Percentiles rank a stretch among this genome's conserved stretches.
Evolutionary conservation across 1,140 invertebrate species (phyloP).

Genomic region (Pseudomyrmex cubaensis): DNA sequence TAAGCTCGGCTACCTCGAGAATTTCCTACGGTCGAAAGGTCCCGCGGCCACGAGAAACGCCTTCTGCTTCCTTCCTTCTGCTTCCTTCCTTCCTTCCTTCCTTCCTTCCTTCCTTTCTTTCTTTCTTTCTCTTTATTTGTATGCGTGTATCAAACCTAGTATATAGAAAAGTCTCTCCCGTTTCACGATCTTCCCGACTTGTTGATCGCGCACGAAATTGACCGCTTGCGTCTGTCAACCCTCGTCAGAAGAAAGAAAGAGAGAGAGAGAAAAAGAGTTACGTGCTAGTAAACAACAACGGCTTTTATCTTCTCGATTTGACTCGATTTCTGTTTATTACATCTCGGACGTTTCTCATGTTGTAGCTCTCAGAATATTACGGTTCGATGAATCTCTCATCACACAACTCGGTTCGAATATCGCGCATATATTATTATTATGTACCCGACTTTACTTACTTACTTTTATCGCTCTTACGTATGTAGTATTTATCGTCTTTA

Average conservation of each 20-base stretch:
- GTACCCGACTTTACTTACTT: background rate
- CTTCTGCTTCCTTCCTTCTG: background rate
- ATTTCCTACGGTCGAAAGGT: conserved; percentile 62
- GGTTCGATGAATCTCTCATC: conserved; percentile 1
- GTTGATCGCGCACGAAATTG: background rate
- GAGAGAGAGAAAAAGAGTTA: background rate
- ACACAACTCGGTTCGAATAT: too few relatives aligned
- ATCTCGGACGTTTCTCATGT: background rate
- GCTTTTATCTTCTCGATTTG: background rate
- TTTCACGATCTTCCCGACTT: too few relatives aligned
- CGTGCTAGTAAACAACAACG: background rate
- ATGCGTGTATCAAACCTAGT: too few relatives aligned
- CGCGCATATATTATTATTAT: background rate
- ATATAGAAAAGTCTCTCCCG: background rate
- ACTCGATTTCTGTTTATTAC: conserved; percentile 4
- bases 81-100: background rate
- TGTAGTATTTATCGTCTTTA: conserved; percentile 16
- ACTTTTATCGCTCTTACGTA: background rate
- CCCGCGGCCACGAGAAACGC: conserved; percentile 14
- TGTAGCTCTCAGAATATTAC: conserved; percentile 8
- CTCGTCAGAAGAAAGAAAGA: background rate
- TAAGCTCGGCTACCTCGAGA: conserved; percentile 66
- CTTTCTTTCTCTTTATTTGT: background rate
- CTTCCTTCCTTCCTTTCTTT: background rate
- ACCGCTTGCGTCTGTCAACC: background rate